Evolutionary conservation across 2,888 invertebrate genomes (phyloP).

Genomic region (Petrolisthes cinctipes): DNA sequence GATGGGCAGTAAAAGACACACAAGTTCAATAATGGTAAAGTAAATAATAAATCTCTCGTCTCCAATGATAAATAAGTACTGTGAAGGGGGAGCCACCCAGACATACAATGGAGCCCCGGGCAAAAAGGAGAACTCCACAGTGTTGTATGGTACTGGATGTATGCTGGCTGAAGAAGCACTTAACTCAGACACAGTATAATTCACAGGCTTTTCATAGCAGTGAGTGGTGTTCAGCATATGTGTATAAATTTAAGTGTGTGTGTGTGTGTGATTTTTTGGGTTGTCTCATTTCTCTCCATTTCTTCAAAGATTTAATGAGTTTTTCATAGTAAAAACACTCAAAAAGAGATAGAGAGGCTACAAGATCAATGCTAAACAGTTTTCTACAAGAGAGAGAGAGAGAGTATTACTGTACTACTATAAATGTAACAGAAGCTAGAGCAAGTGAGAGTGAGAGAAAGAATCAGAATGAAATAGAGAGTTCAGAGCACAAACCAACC

Average conservation of each 20-base stretch:
- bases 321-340: too few species aligned
- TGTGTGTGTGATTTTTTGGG: not conserved
- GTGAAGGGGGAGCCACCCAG: conserved; percentile 46
- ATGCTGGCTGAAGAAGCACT: conserved; percentile 28
- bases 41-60: conserved; percentile 32
- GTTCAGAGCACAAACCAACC: not conserved
- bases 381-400: too few species aligned
- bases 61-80: too few species aligned
- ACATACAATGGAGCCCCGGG: conserved; percentile 49
- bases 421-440: not conserved
- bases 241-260: not conserved
- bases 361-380: too few species aligned
- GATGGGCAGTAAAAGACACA: not conserved
- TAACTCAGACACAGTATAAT: not conserved
- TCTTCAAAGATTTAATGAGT: too few species aligned
- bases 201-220: conserved; percentile 3
- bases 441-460: not conserved
- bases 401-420: too few species aligned
- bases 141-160: not conserved
- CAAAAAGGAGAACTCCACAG: conserved; percentile 23
- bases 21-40: conserved; percentile 28
- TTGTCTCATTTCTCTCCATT: too few species aligned
- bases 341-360: too few species aligned
- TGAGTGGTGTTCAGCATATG: not conserved
- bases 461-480: not conserved